Evolutionary conservation across 2,888 invertebrate genomes (phyloP).

Genomic region (Ypsolopha scabrella): DNA sequence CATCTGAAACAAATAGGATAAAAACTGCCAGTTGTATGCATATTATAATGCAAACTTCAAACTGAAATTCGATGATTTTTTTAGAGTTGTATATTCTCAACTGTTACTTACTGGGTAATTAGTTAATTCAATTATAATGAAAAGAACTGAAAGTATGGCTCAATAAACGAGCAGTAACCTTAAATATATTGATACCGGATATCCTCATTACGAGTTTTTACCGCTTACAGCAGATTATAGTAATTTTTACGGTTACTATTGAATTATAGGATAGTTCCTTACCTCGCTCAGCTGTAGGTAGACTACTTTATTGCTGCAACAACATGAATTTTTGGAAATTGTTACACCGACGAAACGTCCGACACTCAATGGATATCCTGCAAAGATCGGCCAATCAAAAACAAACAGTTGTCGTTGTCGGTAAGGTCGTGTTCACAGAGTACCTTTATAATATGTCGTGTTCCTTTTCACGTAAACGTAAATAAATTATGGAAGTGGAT

Average conservation of each 20-base stretch:
- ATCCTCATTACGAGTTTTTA: conserved; percentile 37
- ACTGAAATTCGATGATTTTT: too few species aligned
- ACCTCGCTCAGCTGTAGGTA: conserved; percentile 12
- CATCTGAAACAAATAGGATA: conserved; percentile 41
- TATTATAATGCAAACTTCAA: too few species aligned
- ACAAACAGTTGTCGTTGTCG: conserved; percentile 51
- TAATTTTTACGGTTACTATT: neutral
- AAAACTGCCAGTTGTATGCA: too few species aligned
- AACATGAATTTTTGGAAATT: conserved; percentile 9
- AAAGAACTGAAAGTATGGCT: conserved; percentile 15
- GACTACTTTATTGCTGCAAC: conserved; percentile 6
- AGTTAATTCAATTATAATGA: conserved; percentile 33
- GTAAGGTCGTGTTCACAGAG: too few species aligned
- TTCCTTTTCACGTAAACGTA: too few species aligned
- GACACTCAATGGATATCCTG: conserved; percentile 13
- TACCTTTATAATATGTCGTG: too few species aligned
- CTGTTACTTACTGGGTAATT: neutral
- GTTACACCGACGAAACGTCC: conserved; percentile 4
- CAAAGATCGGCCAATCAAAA: conserved; percentile 52
- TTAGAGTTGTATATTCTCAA: neutral
- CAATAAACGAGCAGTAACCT: conserved; percentile 7
- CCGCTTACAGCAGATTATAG: neutral
- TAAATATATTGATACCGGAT: conserved; percentile 31
- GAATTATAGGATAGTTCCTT: conserved; percentile 1
- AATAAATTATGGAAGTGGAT: too few species aligned